Conservation (phyloP, 2,888 invertebrate species). For the Cantharis nigra region DNA sequence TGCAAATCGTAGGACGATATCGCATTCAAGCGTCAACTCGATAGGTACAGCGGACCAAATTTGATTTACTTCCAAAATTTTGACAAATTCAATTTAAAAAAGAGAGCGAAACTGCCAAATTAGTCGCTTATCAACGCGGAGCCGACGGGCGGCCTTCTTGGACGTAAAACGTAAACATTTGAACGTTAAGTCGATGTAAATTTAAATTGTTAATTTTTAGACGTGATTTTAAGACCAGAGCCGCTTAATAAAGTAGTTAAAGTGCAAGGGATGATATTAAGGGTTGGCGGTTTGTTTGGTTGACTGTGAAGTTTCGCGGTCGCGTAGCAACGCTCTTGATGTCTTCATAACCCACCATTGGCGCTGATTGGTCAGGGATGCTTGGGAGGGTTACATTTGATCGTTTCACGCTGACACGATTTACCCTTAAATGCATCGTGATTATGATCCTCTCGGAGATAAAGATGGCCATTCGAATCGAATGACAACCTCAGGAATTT, state of each 20-base stretch:
- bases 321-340: constrained; percentile 55
- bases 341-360: constrained; percentile 48
- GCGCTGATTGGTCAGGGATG: constrained; percentile 55
- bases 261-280: constrained; percentile 33
- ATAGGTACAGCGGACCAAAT: constrained; percentile 13
- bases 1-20: constrained; percentile 29
- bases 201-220: neutral
- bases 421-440: constrained; percentile 41
- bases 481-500: neutral
- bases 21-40: constrained; percentile 7
- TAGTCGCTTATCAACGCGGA: neutral
- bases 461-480: constrained; percentile 8
- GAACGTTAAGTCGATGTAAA: neutral
- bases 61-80: neutral
- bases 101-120: neutral
- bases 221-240: neutral
- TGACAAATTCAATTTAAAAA: neutral
- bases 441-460: constrained; percentile 14
- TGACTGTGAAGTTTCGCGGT: constrained; percentile 51
- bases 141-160: neutral
- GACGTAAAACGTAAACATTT: neutral
- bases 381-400: constrained; percentile 46
- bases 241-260: constrained; percentile 7
- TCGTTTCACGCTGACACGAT: constrained; percentile 51
- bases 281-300: constrained; percentile 38